Evolutionary conservation across 2,113 vertebrate genomes (phyloP), one percentile per base, ranked within the genome.

Genomic region (Microtus richardsoni): DNA sequence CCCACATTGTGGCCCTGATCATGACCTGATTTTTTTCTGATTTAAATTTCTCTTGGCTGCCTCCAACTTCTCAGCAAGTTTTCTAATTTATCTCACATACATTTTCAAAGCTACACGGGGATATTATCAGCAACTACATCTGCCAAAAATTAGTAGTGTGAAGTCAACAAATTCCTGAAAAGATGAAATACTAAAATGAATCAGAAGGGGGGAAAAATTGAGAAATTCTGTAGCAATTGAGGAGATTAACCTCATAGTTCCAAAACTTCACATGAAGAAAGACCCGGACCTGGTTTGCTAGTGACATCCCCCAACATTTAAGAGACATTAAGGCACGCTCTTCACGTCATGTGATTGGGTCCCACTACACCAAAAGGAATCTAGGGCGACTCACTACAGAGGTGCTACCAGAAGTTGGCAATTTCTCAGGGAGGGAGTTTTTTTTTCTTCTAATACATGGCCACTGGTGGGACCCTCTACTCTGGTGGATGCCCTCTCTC

Each of bases 151-250:
- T 82, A 86, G 64, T 86, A 47, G 54, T 70, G 49, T 30, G 16
- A 41, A 94, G 95, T 92, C 44, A 78, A 82, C 16, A 87, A 90
- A 94, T 92, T 77, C 58, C 75, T 62, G n/a, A 28, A 74, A 89
- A 66, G 82, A 21, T 73, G 87, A 94, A 94, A 24, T 47, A 52
- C 58, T 75, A 64, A 97, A 88, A 62, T 79, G 36, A 89, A 74
- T 89, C 33, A 74, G 28, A 79, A 85, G 12, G 49, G 7, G 60
- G 75, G 75, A 6, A 77, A 91, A 85, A 58, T 11, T 11, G 3
- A 74, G 17, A 66, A 84, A 85, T 30, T 4, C 4, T 26, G 26
- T 49, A 91, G 71, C 7, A 0, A 85, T 16, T 44, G 60, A 80
- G 58, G 5, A 89, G 22, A 94, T 4, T 52, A 30, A 70, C 47